Conservation (phyloP, 2,888 invertebrate species). For the Pimpla rufipes region DNA sequence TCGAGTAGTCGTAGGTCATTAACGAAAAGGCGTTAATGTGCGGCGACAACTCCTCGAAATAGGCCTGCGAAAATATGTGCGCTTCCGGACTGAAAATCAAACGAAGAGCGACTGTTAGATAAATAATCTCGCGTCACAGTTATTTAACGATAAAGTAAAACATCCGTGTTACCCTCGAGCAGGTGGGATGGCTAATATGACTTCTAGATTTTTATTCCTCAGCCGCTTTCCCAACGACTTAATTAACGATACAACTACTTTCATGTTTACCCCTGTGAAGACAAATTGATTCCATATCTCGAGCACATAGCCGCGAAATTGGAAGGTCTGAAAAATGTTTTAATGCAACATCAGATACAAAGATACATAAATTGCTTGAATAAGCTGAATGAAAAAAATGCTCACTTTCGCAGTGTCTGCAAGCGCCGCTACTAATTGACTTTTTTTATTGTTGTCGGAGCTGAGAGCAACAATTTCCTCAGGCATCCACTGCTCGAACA, state of each 20-base stretch:
- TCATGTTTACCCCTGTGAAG: slow-evolving; percentile 87
- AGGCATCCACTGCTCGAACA: slow-evolving; percentile 95
- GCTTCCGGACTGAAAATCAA: slow-evolving; percentile 76
- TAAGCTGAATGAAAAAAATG: not conserved
- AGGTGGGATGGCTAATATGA: slow-evolving; percentile 94
- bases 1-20: slow-evolving; percentile 99
- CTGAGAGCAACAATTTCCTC: slow-evolving; percentile 92
- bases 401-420: slow-evolving; percentile 86
- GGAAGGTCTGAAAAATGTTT: slow-evolving; percentile 90
- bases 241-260: slow-evolving; percentile 88
- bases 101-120: not conserved
- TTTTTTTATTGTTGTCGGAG: slow-evolving; percentile 89
- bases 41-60: slow-evolving; percentile 92
- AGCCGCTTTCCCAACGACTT: slow-evolving; percentile 88
- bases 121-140: not conserved
- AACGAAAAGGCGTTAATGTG: slow-evolving; percentile 95
- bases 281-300: slow-evolving; percentile 96
- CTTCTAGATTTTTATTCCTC: slow-evolving; percentile 85
- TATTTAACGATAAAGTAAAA: not conserved
- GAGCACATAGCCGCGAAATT: slow-evolving; percentile 95
- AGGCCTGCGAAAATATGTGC: slow-evolving; percentile 90
- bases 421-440: slow-evolving; percentile 90
- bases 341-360: slow-evolving; percentile 85
- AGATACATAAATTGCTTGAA: no score
- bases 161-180: slow-evolving; percentile 86